phyloP scores from a whole-genome alignment of 1,140 invertebrate species.

The Trachymyrmex cornetzi region DNA sequence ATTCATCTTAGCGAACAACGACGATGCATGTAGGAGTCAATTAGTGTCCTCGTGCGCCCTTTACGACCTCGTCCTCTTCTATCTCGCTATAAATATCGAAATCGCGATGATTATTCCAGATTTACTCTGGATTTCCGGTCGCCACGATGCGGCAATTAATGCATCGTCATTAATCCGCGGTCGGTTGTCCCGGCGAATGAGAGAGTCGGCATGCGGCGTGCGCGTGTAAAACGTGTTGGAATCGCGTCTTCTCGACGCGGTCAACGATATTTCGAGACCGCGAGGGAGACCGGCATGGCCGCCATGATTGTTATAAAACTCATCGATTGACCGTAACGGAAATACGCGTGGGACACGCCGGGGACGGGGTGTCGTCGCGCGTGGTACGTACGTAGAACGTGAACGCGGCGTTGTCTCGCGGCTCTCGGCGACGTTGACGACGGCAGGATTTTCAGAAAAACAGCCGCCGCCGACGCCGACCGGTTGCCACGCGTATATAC shows the following conservation, averaged over 20 bases:
- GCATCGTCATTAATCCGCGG: background rate
- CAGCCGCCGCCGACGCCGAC: conserved; percentile 24
- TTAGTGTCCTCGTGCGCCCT: background rate
- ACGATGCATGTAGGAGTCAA: background rate
- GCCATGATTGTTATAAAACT: conserved; percentile 83
- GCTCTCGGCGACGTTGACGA: background rate
- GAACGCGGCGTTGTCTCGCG: conserved; percentile 10
- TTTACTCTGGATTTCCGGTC: background rate
- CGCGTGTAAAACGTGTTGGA: background rate
- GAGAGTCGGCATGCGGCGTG: background rate
- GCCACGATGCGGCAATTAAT: too few species aligned
- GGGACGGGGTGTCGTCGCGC: background rate
- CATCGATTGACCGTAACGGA: conserved; percentile 79
- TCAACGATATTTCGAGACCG: background rate
- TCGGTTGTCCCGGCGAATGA: background rate
- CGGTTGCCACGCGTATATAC: conserved; percentile 44
- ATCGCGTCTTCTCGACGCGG: background rate
- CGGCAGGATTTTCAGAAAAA: background rate
- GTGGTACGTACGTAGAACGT: background rate
- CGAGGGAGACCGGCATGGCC: conserved; percentile 77
- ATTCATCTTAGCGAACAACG: background rate
- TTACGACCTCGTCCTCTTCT: background rate
- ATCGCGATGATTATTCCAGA: background rate
- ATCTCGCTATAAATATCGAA: background rate
- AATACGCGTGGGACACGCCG: background rate